Base-by-base conservation (phyloP, 2,888 invertebrate genomes). In the Dyspetes luteomarginatus region DNA sequence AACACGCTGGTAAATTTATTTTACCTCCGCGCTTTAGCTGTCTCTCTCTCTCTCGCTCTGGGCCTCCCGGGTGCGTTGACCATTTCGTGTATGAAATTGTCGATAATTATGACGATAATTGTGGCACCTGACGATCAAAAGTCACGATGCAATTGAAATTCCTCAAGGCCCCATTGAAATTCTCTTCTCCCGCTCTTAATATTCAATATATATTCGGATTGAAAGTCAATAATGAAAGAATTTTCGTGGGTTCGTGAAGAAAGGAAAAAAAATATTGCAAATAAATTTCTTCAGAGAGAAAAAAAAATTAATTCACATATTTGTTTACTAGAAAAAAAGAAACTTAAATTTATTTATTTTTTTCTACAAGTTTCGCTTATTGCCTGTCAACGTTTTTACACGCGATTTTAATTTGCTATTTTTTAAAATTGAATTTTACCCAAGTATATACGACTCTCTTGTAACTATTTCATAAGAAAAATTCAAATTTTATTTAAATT, bases 71-170 rank as follows among this genome's bases (percentile, higher is more conserved):
- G 12, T 67, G 26, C 55, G 36, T 62, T 48, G 50, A 58, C 67
- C 15, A 9, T 2, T 52, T 43, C 22, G 28, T 55, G n/a, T 26
- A 36, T 45, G 64, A 81, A 81, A 77, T 78, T 73, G 72, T 73
- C 78, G 73, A 73, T 78, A 78, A 81, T 81, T 81, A 58, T 78
- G 72, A 73, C 77, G 77, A 74, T 77, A 81, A 81, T 81, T 74
- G 64, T 72, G 56, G 48, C 68, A 60, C 19, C 64, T 77, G 72
- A 68, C 72, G 62, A 76, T 76, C 52, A 19, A n/a, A n/a, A 41
- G 43, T 73, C 15, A 9, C 43, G 15, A 24, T 56, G 73, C 68
- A 43, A 81, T 81, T 81, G 48, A 41, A 76, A 81, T 81, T 77
- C 55, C 67, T 71, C 75, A 52, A 68, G 60, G 76, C 67, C 24